Percentiles rank a stretch among this genome's conserved stretches.
These are phyloP conservation scores for Heteractis magnifica DNA, from an alignment of 92 coral and sea anemone species.

Conservation along the genomic window DNA sequence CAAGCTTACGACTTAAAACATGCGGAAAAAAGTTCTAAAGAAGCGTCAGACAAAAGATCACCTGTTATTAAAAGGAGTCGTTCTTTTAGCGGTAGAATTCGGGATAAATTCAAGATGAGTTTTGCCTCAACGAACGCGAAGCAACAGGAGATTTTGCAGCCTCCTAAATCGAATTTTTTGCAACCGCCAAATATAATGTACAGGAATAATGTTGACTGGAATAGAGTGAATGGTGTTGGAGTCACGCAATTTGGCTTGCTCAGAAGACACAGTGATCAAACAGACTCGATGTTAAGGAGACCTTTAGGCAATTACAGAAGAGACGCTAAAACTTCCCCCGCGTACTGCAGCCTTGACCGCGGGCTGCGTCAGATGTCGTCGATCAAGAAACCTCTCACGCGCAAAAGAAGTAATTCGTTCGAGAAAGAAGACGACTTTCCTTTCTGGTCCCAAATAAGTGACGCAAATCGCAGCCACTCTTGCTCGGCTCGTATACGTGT, in stretches of 20 bases:
- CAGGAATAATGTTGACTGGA: not conserved
- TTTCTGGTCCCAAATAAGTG: slow-evolving; percentile 28
- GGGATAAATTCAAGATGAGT: slow-evolving; percentile 15
- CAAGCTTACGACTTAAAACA: not conserved
- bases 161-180: slow-evolving; percentile 1
- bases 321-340: not conserved
- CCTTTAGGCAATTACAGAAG: not conserved
- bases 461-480: slow-evolving; percentile 22
- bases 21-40: not conserved
- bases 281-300: slow-evolving; percentile 16
- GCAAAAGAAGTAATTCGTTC: slow-evolving; percentile 21
- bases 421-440: slow-evolving; percentile 14
- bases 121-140: not conserved
- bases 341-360: slow-evolving; percentile 19
- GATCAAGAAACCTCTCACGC: slow-evolving; percentile 3
- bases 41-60: not conserved
- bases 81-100: slow-evolving; percentile 25
- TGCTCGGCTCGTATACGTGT: slow-evolving; percentile 24
- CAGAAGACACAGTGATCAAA: slow-evolving; percentile 28
- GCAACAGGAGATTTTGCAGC: not conserved
- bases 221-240: not conserved
- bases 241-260: not conserved
- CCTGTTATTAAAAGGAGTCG: slow-evolving; percentile 11
- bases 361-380: not conserved
- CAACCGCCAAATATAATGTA: slow-evolving; percentile 16